These are phyloP conservation scores for silkworm (Bombyx mori) DNA, from an alignment of 1,140 invertebrate species.

Conservation along the genomic window DNA sequence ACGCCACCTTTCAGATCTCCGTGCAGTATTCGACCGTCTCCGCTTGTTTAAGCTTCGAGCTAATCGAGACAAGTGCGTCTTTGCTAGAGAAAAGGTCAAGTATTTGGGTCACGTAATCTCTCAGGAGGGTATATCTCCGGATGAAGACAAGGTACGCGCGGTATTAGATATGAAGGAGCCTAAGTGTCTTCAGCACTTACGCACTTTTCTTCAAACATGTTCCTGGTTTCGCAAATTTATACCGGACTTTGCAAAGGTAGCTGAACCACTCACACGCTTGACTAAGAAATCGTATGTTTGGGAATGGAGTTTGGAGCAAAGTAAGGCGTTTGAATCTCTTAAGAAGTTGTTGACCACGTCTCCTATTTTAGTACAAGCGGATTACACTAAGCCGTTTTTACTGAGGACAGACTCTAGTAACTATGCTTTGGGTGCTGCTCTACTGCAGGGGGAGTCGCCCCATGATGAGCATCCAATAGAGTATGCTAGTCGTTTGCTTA, in stretches of 20 bases:
- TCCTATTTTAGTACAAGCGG: slow-evolving; percentile 23
- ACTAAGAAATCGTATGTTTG: slow-evolving; percentile 33
- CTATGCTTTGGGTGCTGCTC: slow-evolving; percentile 35
- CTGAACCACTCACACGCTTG: slow-evolving; percentile 42
- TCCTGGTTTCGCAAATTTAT: slow-evolving; percentile 55
- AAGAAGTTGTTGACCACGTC: slow-evolving; percentile 16
- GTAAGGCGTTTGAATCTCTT: slow-evolving; percentile 8
- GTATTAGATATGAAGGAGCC: slow-evolving; percentile 25
- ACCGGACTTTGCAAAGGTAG: slow-evolving; percentile 36
- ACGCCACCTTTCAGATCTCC: slow-evolving; percentile 34
- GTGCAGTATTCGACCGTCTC: slow-evolving; percentile 24
- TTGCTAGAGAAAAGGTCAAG: slow-evolving; percentile 28
- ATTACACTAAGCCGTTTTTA: slow-evolving; percentile 24
- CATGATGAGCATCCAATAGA: slow-evolving; percentile 41
- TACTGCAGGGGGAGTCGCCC: slow-evolving; percentile 15
- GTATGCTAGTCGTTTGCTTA: slow-evolving; percentile 49
- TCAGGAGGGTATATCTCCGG: slow-evolving; percentile 36
- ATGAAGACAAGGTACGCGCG: slow-evolving; percentile 20
- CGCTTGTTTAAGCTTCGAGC: slow-evolving; percentile 15
- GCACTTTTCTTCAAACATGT: slow-evolving; percentile 31
- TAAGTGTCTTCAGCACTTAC: slow-evolving; percentile 19
- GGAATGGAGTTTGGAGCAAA: slow-evolving; percentile 19
- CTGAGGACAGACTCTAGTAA: slow-evolving; percentile 35
- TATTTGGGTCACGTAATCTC: slow-evolving; percentile 53
- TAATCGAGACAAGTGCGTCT: slow-evolving; percentile 41